Base-by-base conservation (phyloP, 2,888 invertebrate genomes). In the Parelbella ahira region DNA sequence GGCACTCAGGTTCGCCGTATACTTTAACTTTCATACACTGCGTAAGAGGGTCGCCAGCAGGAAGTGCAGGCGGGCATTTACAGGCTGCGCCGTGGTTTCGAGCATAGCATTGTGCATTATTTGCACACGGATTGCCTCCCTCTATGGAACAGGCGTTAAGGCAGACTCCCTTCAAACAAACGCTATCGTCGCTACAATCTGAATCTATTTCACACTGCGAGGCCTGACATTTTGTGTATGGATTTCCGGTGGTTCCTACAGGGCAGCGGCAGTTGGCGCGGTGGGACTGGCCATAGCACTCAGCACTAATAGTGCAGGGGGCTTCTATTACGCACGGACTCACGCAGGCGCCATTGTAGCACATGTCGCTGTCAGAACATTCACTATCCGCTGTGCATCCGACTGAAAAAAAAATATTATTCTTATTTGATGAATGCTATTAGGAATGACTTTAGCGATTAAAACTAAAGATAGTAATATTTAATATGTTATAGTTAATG, bases 301-400 rank as follows among this genome's bases (percentile, higher is more conserved):
- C 93, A 0, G 96, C 96, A 60, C 93, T 95, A 30, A 93, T 89
- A 3, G 95, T 93, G 65, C 97, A 97, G 3, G 94, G 94, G 67
- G 95, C 93, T 45, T 91, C 91, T 10, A 94, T 70, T 7, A 94
- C 82, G 62, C 96, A 96, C 11, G 96, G 95, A 64, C 92, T 94
- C 4, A 95, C 86, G 63, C 96, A 96, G 60, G 93, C 93, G 1
- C 92, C 91, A 63, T 95, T 94, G 70, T 93, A 92, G 66, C 97
- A 97, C 48, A 93, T 93, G 58, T 94, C 92, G 44, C 92, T 92
- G 50, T 92, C 89, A n/a, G 90, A 80, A 64, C 97, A 97, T 69
- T 96, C 95, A 24, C 90, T 90, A 68, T 97, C 95, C 10, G 92
- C 91, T 65, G 93, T 91, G 68, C 97, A 97, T 36, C 94, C 94